These are phyloP conservation scores for Colossoma macropomum DNA, from an alignment of 2,113 vertebrate genomes.

Conservation along the genomic window DNA sequence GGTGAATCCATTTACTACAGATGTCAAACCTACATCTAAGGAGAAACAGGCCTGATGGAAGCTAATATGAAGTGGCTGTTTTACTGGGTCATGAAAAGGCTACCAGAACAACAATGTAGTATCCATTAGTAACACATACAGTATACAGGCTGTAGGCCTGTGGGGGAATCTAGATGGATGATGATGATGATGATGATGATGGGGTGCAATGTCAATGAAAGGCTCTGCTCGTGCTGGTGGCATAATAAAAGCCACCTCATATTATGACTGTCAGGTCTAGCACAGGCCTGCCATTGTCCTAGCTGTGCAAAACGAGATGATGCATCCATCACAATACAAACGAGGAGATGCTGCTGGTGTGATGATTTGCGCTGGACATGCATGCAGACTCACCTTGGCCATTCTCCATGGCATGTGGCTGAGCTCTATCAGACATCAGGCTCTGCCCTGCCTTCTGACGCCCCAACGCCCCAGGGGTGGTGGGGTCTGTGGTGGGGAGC, in stretches of 20 bases:
- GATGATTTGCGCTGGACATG: not conserved
- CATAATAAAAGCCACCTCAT: not conserved
- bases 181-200: not conserved
- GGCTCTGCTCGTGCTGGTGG: not conserved
- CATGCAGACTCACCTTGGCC: conserved; percentile 74
- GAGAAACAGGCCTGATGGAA: no score
- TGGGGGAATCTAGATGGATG: not conserved
- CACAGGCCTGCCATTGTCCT: not conserved
- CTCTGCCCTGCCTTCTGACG: conserved; percentile 41
- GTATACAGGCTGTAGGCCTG: not conserved
- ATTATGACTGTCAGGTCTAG: not conserved
- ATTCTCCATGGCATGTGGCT: conserved; percentile 1
- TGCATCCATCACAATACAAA: not conserved
- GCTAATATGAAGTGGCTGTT: no score
- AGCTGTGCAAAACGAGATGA: not conserved
- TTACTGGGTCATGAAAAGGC: no score
- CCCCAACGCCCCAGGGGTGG: conserved; percentile 13
- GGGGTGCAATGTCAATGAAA: not conserved
- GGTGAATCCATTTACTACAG: not conserved
- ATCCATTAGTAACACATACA: no score
- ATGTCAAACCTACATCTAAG: no score
- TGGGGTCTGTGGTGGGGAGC: conserved; percentile 33
- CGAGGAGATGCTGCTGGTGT: not conserved
- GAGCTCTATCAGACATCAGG: conserved; percentile 62
- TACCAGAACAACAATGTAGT: no score